Conservation (phyloP, 2,888 invertebrate species). For the Hirudinaria manillensis region DNA sequence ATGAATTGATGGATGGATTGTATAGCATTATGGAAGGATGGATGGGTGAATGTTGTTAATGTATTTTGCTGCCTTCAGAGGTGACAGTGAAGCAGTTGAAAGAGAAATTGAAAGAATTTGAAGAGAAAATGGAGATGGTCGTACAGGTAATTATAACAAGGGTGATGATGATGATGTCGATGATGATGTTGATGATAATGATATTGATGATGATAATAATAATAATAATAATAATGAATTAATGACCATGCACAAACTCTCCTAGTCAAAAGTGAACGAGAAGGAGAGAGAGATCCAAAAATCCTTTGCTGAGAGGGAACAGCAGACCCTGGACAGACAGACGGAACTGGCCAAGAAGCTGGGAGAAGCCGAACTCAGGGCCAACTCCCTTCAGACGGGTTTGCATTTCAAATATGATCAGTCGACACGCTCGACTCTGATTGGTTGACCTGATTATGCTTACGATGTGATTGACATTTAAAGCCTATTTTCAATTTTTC, state of each 20-base stretch:
- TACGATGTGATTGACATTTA: not conserved
- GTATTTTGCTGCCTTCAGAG: constrained; percentile 44
- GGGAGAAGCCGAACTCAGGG: constrained; percentile 55
- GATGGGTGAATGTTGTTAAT: not conserved
- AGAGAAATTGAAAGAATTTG: constrained; percentile 56
- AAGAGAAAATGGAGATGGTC: constrained; percentile 54
- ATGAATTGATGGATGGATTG: not conserved
- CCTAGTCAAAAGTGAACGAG: constrained; percentile 51
- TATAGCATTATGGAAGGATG: too few relatives aligned
- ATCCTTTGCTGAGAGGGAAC: constrained; percentile 53
- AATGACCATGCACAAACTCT: not conserved
- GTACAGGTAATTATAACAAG: constrained; percentile 30
- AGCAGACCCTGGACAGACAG: constrained; percentile 53
- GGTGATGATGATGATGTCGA: too few relatives aligned
- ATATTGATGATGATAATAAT: not conserved
- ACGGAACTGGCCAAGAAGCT: constrained; percentile 52
- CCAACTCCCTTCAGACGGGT: constrained; percentile 50
- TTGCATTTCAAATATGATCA: not conserved
- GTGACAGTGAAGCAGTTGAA: constrained; percentile 58
- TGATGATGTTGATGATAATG: not conserved
- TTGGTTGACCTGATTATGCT: not conserved
- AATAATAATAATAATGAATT: not conserved
- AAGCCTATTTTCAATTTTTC: not conserved
- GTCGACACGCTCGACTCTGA: not conserved
- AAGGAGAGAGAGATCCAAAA: constrained; percentile 51